These are phyloP conservation scores for Pleuronectes platessa DNA, from an alignment of 2,113 vertebrate species.

Conservation along the genomic window DNA sequence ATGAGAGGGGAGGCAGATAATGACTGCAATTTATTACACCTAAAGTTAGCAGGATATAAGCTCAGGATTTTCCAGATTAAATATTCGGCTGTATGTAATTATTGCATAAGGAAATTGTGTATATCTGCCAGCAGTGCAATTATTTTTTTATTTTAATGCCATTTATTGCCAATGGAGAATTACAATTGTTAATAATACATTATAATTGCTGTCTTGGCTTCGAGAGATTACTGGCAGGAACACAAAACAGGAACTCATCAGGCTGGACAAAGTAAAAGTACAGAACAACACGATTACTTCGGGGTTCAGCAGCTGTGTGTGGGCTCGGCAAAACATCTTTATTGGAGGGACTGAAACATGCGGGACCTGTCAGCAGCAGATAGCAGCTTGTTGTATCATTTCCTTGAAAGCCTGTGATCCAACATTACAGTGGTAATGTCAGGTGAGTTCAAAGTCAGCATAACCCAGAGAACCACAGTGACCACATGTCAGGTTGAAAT, in stretches of 20 bases:
- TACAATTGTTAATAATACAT: not conserved
- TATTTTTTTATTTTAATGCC: not conserved
- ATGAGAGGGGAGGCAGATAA: not conserved
- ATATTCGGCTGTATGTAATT: not conserved
- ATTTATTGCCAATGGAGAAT: not conserved
- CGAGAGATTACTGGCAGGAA: not conserved
- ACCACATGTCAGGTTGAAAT: not conserved
- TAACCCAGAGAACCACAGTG: not conserved
- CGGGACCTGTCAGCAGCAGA: not conserved
- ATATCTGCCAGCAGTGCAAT: not conserved
- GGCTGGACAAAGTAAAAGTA: not conserved
- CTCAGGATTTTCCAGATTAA: not conserved
- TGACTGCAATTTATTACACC: not conserved
- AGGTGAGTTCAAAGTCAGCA: not conserved
- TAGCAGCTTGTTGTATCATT: too few relatives aligned
- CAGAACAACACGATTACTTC: too few relatives aligned
- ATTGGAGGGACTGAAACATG: not conserved
- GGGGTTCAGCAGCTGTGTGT: not conserved
- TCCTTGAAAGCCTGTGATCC: not conserved
- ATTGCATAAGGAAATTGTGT: not conserved
- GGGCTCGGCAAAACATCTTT: not conserved
- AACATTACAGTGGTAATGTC: not conserved
- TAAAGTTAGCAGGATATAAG: not conserved
- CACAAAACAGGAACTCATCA: not conserved
- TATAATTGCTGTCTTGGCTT: not conserved